Percentiles rank a stretch among this genome's conserved stretches.
Evolutionary conservation across 2,797 vertebrate species (phyloP).

Genomic region (Potorous gilbertii): DNA sequence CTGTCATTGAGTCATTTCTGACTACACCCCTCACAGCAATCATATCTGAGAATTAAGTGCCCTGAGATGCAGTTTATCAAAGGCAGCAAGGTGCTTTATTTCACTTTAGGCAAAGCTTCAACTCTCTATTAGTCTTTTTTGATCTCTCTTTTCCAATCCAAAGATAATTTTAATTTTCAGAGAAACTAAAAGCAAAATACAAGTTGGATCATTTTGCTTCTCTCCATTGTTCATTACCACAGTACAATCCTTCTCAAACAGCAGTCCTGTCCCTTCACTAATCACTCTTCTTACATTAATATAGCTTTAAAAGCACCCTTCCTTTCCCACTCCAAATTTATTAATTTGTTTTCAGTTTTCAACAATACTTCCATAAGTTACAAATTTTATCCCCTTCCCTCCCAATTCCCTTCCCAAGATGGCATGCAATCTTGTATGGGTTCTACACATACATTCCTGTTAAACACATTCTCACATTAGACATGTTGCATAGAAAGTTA

Average conservation of each 20-base stretch:
- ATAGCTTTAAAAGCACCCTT: neutral
- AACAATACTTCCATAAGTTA: too few relatives aligned
- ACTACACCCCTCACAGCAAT: neutral
- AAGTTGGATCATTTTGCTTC: neutral
- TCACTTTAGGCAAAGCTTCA: neutral
- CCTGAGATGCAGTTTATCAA: neutral
- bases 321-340: too few relatives aligned
- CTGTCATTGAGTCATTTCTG: neutral
- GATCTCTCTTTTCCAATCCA: neutral
- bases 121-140: neutral
- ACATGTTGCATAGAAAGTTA: too few relatives aligned
- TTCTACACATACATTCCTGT: too few relatives aligned
- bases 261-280: neutral
- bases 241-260: neutral
- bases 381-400: too few relatives aligned
- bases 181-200: neutral
- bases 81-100: neutral
- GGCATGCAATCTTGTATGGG: too few relatives aligned
- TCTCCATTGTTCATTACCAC: neutral
- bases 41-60: neutral
- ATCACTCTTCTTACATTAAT: neutral
- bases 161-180: neutral
- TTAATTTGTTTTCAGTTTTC: too few relatives aligned
- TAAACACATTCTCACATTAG: too few relatives aligned
- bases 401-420: too few relatives aligned